Base-by-base conservation (phyloP, 2,797 vertebrate species). In the Sparus aurata region DNA sequence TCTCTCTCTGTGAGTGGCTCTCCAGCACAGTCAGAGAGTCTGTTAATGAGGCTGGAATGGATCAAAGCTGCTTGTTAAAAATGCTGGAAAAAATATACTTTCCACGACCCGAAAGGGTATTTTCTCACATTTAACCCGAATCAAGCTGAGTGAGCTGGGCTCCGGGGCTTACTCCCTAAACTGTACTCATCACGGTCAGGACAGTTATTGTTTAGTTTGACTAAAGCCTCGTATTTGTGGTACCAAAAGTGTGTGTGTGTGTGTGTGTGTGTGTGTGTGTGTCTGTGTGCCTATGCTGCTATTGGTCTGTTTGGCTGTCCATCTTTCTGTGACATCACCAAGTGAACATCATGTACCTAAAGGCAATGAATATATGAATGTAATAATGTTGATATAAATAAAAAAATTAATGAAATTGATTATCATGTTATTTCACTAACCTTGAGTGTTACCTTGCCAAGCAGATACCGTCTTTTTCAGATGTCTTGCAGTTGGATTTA, bases 211-310 rank as follows among this genome's bases (percentile, higher is more conserved):
- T 49, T 65, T 34, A 64, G 75, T 65, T 55, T 71, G 53, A 79
- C 47, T 61, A 45, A 77, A 74, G 57, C 60, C 79, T 81, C 46
- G 59, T 68, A 6, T 71, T 45, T 68, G 59, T 70, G 72, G 52
- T 49, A 62, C 47, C 5, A 11, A 57, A 75, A 57, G 59, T 20
- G 54, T 8, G 34, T 7, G 57, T n/a, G 55, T 30, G 38, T 20
- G 43, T 38, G 27, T 25, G 34, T 18, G 50, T 3, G 47, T 47
- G 18, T 63, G 73, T 52, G 59, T 22, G 54, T 50, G 54, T 15
- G 83, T 30, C 63, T 61, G 87, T 78, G 83, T 88, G 86, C 89
- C 90, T 87, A 89, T 80, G 87, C 85, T 92, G 88, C 85, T 91
- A 74, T 78, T 77, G 72, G 84, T 90, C 81, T 11, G 41, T 86